Evolutionary conservation across 2,797 vertebrate genomes (phyloP).

Genomic region (Miichthys miiuy): DNA sequence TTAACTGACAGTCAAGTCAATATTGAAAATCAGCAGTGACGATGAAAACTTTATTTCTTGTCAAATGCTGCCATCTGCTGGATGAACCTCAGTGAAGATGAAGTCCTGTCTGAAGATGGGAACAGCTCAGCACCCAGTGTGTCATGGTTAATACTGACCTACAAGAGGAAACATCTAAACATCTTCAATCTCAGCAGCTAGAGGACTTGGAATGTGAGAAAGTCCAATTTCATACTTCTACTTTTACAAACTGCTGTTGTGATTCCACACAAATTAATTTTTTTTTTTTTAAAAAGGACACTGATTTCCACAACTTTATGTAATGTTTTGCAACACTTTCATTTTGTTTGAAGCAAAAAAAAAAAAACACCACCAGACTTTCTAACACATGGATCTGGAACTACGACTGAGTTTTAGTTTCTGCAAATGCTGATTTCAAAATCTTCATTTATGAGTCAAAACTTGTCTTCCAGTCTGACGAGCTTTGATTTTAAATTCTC

Average conservation of each 20-base stretch:
- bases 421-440: not conserved
- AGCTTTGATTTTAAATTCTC: not conserved
- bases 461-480: too few species aligned
- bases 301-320: not conserved
- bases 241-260: not conserved
- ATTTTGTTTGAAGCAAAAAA: not conserved
- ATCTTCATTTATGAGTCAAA: not conserved
- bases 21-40: not conserved
- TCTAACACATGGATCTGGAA: not conserved
- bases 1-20: not conserved
- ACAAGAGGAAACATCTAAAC: not conserved
- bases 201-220: not conserved
- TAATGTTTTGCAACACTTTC: not conserved
- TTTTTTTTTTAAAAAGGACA: too few species aligned
- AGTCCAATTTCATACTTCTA: not conserved
- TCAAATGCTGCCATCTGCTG: conserved; percentile 37
- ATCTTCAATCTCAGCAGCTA: not conserved
- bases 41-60: not conserved
- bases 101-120: too few species aligned
- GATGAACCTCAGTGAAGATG: not conserved
- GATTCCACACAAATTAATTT: not conserved
- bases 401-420: not conserved
- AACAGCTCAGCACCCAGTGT: too few species aligned
- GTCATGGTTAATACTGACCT: too few species aligned
- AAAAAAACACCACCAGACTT: not conserved